Evolutionary conservation across 2,113 vertebrate species (phyloP), one percentile per base, ranked within the genome.

Genomic region (Apeltes quadracus): DNA sequence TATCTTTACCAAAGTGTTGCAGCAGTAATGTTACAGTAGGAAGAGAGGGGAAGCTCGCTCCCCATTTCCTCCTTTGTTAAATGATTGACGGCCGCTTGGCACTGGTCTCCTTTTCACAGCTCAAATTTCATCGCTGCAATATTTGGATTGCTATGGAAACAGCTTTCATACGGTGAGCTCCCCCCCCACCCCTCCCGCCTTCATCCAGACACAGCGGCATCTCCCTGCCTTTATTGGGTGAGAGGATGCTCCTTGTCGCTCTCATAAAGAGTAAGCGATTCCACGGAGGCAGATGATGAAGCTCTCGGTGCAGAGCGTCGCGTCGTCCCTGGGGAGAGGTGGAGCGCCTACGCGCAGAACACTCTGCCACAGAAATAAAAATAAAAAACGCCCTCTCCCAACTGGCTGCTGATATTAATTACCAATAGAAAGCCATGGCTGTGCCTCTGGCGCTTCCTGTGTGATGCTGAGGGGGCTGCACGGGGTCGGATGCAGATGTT

Each of bases 61-160:
- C 74, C 82, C 32, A 65, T 82, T 79, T 80, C 69, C 75, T 84
- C 75, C 59, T 80, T 84, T 85, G 81, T 87, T 66, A 70, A 81
- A 84, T 89, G 82, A 87, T 77, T 88, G 89, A 90, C 66, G 44
- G 81, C 51, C 29, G 39, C 61, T 86, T 83, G 88, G 86, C 84
- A 66, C 74, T 23, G 62, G 73, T 68, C 72, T 88, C 61, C 76
- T 38, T 57, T 57, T 82, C 79, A 70, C 59, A 55, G 39, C 77
- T 88, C 78, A 69, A 16, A 79, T 86, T 78, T 89, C 76, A 81
- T 61, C 59, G 81, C 75, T 69, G 81, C 71, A 81, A 88, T 83
- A 90, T 90, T 88, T 88, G 83, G 81, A 92, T 93, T 85, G 86
- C 92, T 89, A 91, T 92, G 92, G 92, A 70, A 92, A 92, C 91